Evolutionary conservation across 1,140 invertebrate species (phyloP).

Genomic region (Eufriesea mexicana): DNA sequence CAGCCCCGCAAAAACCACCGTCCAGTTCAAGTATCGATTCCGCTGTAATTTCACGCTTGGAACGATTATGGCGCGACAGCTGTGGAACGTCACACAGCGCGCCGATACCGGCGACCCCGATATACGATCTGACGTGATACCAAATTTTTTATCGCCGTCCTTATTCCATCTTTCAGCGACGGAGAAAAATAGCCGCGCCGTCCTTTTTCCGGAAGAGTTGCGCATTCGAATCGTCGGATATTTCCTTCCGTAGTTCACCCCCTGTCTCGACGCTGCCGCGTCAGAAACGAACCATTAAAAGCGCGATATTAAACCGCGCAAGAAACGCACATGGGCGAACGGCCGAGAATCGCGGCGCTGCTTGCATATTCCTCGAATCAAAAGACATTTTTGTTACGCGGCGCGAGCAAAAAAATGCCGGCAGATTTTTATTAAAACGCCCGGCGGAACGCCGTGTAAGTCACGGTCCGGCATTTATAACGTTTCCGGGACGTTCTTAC

Average conservation of each 20-base stretch:
- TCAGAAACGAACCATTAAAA: background rate
- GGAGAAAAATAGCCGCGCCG: background rate
- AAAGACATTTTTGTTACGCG: background rate
- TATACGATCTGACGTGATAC: constrained; percentile 41
- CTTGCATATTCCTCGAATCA: background rate
- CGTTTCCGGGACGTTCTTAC: background rate
- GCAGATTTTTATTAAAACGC: constrained; percentile 26
- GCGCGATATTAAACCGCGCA: background rate
- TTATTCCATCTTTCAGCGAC: background rate
- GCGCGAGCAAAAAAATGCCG: background rate
- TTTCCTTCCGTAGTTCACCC: too few relatives aligned
- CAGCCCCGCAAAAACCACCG: constrained; percentile 53
- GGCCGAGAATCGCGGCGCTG: too few relatives aligned
- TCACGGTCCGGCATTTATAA: constrained; percentile 20
- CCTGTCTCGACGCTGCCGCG: too few relatives aligned
- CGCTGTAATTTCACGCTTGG: constrained; percentile 66
- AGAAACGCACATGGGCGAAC: too few relatives aligned
- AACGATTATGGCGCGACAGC: constrained; percentile 66
- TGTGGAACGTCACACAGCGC: constrained; percentile 60
- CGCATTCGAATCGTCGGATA: background rate
- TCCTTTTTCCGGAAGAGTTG: background rate
- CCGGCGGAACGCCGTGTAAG: too few relatives aligned
- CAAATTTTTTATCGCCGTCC: constrained; percentile 25
- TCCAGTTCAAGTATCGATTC: constrained; percentile 61
- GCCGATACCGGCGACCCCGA: constrained; percentile 39